A percentile compares a stretch with the other conserved stretches of the same genome.
Conservation (phyloP, 2,113 vertebrate species). For the Pontoporia blainvillei region DNA sequence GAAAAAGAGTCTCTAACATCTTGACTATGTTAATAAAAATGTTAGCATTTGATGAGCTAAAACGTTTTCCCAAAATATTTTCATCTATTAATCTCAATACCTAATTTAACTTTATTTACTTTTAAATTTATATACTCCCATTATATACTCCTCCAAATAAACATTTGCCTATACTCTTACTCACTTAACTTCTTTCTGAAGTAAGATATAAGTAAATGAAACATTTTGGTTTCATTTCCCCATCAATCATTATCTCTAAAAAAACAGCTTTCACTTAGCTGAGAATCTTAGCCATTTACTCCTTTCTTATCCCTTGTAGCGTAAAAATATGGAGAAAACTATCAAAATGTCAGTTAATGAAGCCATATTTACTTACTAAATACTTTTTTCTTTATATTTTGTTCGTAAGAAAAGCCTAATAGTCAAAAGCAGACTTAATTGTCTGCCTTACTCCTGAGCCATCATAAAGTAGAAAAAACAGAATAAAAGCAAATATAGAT, state of each 20-base stretch:
- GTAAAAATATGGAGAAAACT: conserved; percentile 34
- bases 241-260: background rate
- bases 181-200: background rate
- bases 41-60: background rate
- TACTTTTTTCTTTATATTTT: conserved; percentile 28
- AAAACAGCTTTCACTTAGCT: background rate
- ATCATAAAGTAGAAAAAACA: conserved; percentile 54
- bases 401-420: conserved; percentile 18
- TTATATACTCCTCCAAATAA: background rate
- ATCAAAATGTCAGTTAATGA: conserved; percentile 40
- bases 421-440: conserved; percentile 46
- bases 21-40: background rate
- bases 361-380: background rate
- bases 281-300: background rate
- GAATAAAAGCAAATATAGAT: conserved; percentile 58
- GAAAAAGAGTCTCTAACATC: background rate
- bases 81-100: background rate
- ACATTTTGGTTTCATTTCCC: background rate
- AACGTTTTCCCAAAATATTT: background rate
- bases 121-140: background rate
- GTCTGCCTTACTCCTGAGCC: conserved; percentile 28
- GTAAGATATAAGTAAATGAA: background rate
- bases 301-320: background rate
- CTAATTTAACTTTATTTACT: background rate
- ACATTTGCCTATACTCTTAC: background rate